These are phyloP conservation scores for Phasianus colchicus DNA, from an alignment of 2,113 vertebrate genomes.

Conservation along the genomic window DNA sequence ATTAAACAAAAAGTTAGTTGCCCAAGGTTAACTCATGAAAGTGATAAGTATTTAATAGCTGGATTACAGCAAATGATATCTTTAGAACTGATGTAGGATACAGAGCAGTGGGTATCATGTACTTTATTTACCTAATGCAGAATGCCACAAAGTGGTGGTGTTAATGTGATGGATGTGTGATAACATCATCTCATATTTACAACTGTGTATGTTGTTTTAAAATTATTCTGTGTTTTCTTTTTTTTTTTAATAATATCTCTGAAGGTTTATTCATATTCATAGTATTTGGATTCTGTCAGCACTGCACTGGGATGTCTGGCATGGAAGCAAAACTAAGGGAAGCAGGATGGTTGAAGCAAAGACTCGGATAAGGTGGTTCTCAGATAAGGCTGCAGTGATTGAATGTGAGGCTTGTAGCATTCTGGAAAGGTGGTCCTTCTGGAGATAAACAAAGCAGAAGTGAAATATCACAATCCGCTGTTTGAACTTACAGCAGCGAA, in stretches of 20 bases:
- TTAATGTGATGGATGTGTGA: background rate
- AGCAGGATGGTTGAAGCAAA: background rate
- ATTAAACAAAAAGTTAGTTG: conserved; percentile 56
- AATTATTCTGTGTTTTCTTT: too few relatives aligned
- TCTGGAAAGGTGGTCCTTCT: background rate
- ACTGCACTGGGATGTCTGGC: background rate
- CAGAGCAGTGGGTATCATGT: background rate
- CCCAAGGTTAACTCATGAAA: conserved; percentile 41
- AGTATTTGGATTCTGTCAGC: background rate
- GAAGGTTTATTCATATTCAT: too few relatives aligned
- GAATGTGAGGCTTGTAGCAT: background rate
- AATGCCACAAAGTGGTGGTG: background rate
- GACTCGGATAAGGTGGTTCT: background rate
- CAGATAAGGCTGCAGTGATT: background rate
- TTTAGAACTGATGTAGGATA: background rate
- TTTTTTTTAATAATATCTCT: too few relatives aligned
- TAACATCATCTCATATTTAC: conserved; percentile 16
- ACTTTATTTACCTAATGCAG: background rate
- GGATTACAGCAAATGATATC: conserved; percentile 26
- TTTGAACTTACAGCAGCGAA: background rate
- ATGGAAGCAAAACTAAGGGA: background rate
- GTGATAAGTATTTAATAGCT: conserved; percentile 29
- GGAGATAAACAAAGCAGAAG: background rate
- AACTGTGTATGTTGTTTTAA: background rate
- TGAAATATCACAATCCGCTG: background rate